Evolutionary conservation across 37 sponge, comb jelly and placozoan species (phyloP).

Genomic region (Axinella damicornis): DNA sequence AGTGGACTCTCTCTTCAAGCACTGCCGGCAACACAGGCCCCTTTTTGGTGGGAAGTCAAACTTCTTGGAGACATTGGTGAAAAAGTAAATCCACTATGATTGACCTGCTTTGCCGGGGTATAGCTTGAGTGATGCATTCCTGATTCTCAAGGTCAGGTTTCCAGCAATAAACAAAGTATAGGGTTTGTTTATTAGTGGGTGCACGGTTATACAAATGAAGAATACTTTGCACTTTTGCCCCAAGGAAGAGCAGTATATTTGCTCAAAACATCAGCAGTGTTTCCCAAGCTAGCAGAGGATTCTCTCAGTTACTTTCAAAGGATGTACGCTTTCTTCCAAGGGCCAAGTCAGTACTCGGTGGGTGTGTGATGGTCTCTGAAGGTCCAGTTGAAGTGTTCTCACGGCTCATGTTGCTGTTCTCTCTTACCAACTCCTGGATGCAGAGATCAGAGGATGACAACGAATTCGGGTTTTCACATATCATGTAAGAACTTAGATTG

Average conservation of each 20-base stretch:
- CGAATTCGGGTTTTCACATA: conserved; percentile 27
- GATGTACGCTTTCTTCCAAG: not conserved
- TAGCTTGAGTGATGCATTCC: too few relatives aligned
- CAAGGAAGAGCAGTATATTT: too few relatives aligned
- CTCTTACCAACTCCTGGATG: conserved; percentile 44
- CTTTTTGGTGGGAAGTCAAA: conserved; percentile 62
- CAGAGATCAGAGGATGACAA: conserved; percentile 37
- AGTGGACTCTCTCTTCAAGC: conserved; percentile 43
- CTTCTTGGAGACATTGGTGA: conserved; percentile 27
- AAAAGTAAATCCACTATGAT: conserved; percentile 27
- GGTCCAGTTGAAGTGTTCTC: conserved; percentile 37
- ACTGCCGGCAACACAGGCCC: conserved; percentile 56
- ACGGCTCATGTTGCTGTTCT: conserved; percentile 53
- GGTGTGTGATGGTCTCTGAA: conserved; percentile 46
- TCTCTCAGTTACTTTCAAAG: too few relatives aligned
- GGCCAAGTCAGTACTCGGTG: conserved; percentile 42
- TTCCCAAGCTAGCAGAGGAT: too few relatives aligned
- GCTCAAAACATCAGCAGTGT: too few relatives aligned
- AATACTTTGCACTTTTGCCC: too few relatives aligned
- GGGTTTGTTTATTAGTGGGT: too few relatives aligned
- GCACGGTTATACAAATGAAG: too few relatives aligned
- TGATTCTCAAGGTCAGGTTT: too few relatives aligned
- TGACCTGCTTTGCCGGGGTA: too few relatives aligned
- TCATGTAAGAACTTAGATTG: conserved; percentile 26
- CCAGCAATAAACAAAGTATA: too few relatives aligned